Evolutionary conservation across 2,888 invertebrate genomes (phyloP).

Genomic region (Leptopilina drosophilae): DNA sequence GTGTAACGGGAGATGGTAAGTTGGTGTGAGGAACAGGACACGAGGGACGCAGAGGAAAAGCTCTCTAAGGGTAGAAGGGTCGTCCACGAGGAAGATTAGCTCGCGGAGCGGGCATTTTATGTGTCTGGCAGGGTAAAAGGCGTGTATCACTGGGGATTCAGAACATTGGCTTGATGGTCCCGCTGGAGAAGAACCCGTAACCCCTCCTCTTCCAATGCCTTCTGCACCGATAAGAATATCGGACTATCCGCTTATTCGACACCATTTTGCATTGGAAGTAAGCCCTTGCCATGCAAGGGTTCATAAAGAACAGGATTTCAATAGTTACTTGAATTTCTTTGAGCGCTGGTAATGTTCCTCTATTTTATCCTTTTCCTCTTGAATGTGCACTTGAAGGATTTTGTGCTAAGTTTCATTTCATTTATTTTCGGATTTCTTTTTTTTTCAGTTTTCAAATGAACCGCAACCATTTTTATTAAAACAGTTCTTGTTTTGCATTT

Average conservation of each 20-base stretch:
- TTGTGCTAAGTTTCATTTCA: not conserved
- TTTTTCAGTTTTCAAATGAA: not conserved
- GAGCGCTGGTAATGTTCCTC: not conserved
- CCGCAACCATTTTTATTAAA: conserved; percentile 27
- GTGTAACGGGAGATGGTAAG: conserved; percentile 4
- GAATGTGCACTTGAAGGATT: not conserved
- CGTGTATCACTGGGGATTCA: conserved; percentile 69
- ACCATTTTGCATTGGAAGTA: conserved; percentile 52
- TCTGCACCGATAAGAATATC: conserved; percentile 53
- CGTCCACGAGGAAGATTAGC: conserved; percentile 57
- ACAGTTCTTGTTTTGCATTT: conserved; percentile 5
- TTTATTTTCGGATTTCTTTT: not conserved
- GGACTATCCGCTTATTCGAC: conserved; percentile 51
- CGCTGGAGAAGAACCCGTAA: conserved; percentile 19
- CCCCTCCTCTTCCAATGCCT: conserved; percentile 10
- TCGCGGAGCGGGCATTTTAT: conserved; percentile 59
- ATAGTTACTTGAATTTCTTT: conserved; percentile 3
- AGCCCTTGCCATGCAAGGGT: not conserved
- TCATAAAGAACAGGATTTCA: conserved; percentile 20
- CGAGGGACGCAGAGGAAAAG: conserved; percentile 54
- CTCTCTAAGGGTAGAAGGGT: conserved; percentile 53
- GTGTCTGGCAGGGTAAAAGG: conserved; percentile 65
- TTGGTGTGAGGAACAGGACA: conserved; percentile 51
- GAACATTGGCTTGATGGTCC: conserved; percentile 62
- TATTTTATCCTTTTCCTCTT: not conserved